These are phyloP conservation scores for Myotis yumanensis DNA, from an alignment of 2,113 vertebrate species.

Conservation along the genomic window DNA sequence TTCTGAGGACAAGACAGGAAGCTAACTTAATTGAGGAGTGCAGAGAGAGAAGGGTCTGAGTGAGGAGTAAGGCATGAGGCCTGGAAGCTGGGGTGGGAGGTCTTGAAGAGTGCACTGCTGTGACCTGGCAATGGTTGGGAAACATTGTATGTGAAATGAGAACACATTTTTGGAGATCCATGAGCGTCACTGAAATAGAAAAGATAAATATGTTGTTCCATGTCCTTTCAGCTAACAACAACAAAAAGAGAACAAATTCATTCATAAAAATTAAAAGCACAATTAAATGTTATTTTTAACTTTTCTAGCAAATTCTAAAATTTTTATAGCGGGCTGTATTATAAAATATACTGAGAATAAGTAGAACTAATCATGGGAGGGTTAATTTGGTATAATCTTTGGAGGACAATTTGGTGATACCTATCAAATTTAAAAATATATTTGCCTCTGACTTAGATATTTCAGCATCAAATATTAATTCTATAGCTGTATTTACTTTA, in stretches of 20 bases:
- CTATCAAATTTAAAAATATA: background rate
- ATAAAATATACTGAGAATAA: background rate
- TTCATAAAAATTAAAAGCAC: slow-evolving; percentile 1
- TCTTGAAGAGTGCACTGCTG: background rate
- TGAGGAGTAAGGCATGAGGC: background rate
- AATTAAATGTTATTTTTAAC: background rate
- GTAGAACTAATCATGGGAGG: background rate
- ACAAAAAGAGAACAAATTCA: background rate
- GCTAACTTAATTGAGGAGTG: background rate
- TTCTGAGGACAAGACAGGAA: background rate
- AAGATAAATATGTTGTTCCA: background rate
- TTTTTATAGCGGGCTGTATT: background rate
- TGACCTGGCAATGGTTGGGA: background rate
- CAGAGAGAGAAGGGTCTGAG: background rate
- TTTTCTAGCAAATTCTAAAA: background rate
- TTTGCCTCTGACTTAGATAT: slow-evolving; percentile 7
- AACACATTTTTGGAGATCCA: background rate
- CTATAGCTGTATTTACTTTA: background rate
- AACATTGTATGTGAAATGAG: background rate
- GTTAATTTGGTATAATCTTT: background rate
- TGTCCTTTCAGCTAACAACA: background rate
- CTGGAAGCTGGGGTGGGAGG: background rate
- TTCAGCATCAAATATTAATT: background rate
- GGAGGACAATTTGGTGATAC: background rate
- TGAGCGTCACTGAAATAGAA: background rate